Conservation (phyloP, 2,113 vertebrate genomes). For the Tichodroma muraria region DNA sequence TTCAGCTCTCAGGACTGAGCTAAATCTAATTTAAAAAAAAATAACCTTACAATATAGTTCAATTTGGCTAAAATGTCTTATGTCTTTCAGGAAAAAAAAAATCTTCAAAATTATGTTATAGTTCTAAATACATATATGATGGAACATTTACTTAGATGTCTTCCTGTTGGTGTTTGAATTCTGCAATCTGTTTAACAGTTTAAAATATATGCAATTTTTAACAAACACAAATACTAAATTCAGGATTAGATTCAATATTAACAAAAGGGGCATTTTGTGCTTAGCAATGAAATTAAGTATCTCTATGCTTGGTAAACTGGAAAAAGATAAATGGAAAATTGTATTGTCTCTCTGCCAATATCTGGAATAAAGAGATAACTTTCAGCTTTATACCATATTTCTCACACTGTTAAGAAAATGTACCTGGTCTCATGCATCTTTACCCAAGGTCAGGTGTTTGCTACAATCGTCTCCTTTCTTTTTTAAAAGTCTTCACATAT, state of each 20-base stretch:
- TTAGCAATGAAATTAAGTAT: neutral
- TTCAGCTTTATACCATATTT: neutral
- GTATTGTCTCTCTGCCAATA: neutral
- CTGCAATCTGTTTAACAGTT: neutral
- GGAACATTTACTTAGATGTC: neutral
- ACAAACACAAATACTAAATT: neutral
- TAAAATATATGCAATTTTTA: neutral
- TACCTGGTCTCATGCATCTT: neutral
- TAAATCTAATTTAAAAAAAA: neutral
- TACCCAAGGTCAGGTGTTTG: constrained; percentile 6
- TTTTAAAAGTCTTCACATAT: neutral
- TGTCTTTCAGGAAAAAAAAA: neutral
- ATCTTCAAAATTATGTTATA: neutral
- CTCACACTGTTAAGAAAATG: neutral
- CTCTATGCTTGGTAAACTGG: neutral
- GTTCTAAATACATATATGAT: neutral
- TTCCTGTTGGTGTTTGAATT: neutral
- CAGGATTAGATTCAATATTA: neutral
- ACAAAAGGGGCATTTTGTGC: neutral
- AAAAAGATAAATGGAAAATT: constrained; percentile 17
- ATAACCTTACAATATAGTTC: neutral
- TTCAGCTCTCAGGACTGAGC: neutral
- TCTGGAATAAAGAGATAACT: neutral
- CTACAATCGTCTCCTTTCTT: neutral
- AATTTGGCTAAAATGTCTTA: neutral